Percentiles rank a stretch among this genome's conserved stretches.
These are phyloP conservation scores for Drosophila malerkotliana DNA, from an alignment of 1,140 invertebrate species.

Conservation along the genomic window DNA sequence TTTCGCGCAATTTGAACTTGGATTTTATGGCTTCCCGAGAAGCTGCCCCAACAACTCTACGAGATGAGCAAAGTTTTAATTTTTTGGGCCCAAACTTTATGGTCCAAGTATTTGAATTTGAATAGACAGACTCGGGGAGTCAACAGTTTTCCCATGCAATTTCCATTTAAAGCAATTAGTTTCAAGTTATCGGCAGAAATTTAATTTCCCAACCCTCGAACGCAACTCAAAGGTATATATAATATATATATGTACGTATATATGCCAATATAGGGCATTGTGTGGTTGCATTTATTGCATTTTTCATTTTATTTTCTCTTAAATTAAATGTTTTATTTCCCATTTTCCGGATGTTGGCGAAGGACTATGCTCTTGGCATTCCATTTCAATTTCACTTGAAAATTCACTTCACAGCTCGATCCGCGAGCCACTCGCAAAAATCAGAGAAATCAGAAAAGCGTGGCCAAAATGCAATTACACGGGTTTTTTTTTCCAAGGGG, in stretches of 20 bases:
- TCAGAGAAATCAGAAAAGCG: conserved; percentile 46
- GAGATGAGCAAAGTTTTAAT: conserved; percentile 20
- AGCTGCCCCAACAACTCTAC: conserved; percentile 29
- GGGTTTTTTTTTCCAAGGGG: conserved; percentile 3
- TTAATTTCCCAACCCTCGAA: conserved; percentile 24
- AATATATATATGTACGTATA: background rate
- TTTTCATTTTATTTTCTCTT: conserved; percentile 38
- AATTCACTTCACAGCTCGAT: conserved; percentile 42
- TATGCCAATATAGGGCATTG: conserved; percentile 24
- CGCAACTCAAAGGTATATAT: conserved; percentile 13
- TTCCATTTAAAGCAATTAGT: too few species aligned
- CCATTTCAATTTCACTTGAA: conserved; percentile 55
- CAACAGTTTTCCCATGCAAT: too few species aligned
- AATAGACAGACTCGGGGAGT: too few species aligned
- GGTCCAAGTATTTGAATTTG: too few species aligned
- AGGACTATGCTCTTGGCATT: conserved; percentile 35
- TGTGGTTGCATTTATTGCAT: conserved; percentile 49
- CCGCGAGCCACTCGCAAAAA: conserved; percentile 43
- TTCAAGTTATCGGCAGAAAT: conserved; percentile 2
- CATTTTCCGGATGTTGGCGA: conserved; percentile 7
- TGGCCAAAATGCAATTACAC: conserved; percentile 54
- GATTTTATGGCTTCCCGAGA: conserved; percentile 11
- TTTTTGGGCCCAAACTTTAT: conserved; percentile 8
- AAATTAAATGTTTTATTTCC: conserved; percentile 52
- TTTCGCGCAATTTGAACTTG: conserved; percentile 54